Percentiles rank a stretch among this genome's conserved stretches.
phyloP scores from a whole-genome alignment of 1,140 invertebrate species.

The Lamellibrachia luymesi region DNA sequence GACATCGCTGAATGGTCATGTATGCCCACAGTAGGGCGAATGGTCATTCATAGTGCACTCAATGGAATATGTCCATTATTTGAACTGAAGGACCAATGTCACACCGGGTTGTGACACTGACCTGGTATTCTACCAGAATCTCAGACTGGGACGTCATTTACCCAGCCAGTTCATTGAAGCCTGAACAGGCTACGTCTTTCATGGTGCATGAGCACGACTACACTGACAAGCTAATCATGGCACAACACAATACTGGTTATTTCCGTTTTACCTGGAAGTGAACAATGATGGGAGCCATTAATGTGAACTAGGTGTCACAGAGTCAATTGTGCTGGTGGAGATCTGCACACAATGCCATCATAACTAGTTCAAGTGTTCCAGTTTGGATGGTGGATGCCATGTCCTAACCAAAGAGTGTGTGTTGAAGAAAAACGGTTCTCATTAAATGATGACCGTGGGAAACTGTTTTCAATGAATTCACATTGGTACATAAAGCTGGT shows the following conservation, averaged over 20 bases:
- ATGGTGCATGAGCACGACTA: not conserved
- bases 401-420: not conserved
- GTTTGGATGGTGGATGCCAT: not conserved
- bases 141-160: not conserved
- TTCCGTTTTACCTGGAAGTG: slow-evolving; percentile 4
- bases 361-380: not conserved
- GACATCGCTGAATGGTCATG: not conserved
- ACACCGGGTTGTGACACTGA: not conserved
- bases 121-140: not conserved
- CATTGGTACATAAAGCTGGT: not conserved
- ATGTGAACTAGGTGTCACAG: not conserved
- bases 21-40: not conserved
- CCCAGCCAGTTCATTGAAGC: not conserved
- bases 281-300: not conserved
- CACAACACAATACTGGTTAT: not conserved
- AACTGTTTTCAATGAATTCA: not conserved
- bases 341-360: not conserved
- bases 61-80: not conserved
- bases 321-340: not conserved
- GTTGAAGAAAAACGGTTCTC: not conserved
- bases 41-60: not conserved
- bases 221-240: slow-evolving; percentile 4
- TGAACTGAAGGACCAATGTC: not conserved
- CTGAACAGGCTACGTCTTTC: not conserved
- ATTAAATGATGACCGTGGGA: not conserved